Evolutionary conservation across 2,113 vertebrate species (phyloP).

Genomic region (Scomber colias): DNA sequence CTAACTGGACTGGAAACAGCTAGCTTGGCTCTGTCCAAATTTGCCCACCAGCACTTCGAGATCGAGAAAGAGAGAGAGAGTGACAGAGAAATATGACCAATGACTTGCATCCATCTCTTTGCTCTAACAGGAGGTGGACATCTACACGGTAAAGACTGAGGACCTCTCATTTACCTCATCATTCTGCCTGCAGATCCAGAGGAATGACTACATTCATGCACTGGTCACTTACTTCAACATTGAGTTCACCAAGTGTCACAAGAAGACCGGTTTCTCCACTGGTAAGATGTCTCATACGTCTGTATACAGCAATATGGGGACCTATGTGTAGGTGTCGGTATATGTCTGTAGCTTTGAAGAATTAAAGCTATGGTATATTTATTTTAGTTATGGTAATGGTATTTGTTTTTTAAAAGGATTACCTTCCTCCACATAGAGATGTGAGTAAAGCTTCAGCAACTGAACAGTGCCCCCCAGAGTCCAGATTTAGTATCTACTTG

Average conservation of each 20-base stretch:
- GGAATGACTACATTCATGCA: conserved; percentile 96
- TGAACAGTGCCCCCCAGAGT: background rate
- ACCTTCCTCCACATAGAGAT: too few species aligned
- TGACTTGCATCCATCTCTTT: conserved; percentile 16
- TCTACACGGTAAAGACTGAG: conserved; percentile 96
- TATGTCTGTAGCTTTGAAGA: background rate
- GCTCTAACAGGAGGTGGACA: conserved; percentile 92
- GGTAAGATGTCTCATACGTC: conserved; percentile 79
- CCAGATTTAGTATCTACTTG: background rate
- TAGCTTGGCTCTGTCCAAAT: background rate
- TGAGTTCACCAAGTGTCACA: conserved; percentile 99
- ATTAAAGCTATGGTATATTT: background rate
- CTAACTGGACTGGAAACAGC: background rate
- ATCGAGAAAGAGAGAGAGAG: too few species aligned
- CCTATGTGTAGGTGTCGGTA: background rate
- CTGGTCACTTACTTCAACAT: conserved; percentile 98
- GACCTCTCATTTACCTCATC: conserved; percentile 94
- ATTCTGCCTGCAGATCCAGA: conserved; percentile 96
- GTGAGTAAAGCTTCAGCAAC: background rate
- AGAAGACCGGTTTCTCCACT: conserved; percentile 98
- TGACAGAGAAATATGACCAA: background rate
- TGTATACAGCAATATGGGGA: too few species aligned
- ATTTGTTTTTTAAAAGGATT: too few species aligned
- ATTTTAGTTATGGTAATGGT: too few species aligned
- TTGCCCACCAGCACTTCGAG: too few species aligned